A percentile compares a stretch with the other conserved stretches of the same genome.
Conservation (phyloP, 2,888 invertebrate species). For the Scaptodrosophila latifasciaeformis region DNA sequence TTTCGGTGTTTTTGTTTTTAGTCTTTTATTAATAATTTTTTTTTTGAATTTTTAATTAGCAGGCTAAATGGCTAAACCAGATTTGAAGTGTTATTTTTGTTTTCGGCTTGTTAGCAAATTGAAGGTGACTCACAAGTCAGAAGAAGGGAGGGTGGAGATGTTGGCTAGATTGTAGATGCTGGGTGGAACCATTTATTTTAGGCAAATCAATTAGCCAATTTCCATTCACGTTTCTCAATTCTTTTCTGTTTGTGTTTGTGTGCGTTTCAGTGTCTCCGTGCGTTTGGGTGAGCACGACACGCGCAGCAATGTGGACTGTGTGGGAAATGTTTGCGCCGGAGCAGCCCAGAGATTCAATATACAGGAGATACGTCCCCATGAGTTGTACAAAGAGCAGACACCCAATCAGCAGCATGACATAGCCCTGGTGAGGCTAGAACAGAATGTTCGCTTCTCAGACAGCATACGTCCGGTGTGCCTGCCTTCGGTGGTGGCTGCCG, state of each 20-base stretch:
- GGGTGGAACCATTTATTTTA: too few species aligned
- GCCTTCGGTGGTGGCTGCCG: conserved; percentile 71
- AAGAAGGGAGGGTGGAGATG: not conserved
- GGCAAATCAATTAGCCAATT: conserved; percentile 44
- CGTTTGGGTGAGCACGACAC: conserved; percentile 72
- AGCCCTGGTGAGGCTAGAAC: conserved; percentile 80
- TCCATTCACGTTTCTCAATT: conserved; percentile 17
- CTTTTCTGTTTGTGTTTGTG: not conserved
- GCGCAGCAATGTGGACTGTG: conserved; percentile 65
- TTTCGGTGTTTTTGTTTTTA: not conserved
- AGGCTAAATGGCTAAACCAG: conserved; percentile 38
- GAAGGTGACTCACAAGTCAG: conserved; percentile 43
- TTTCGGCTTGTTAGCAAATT: not conserved
- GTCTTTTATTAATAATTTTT: too few species aligned
- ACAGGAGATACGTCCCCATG: conserved; percentile 81
- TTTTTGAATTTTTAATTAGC: conserved; percentile 48
- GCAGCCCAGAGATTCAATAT: conserved; percentile 78
- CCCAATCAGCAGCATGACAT: conserved; percentile 82
- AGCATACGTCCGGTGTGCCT: conserved; percentile 79
- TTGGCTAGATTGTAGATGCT: conserved; percentile 6
- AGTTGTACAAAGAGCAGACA: conserved; percentile 78
- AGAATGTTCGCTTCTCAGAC: conserved; percentile 77
- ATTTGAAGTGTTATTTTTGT: conserved; percentile 30
- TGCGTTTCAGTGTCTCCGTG: conserved; percentile 50
- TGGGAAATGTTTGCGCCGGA: conserved; percentile 76